phyloP scores from a whole-genome alignment of 1,140 invertebrate species.

The Euglossa dilemma region DNA sequence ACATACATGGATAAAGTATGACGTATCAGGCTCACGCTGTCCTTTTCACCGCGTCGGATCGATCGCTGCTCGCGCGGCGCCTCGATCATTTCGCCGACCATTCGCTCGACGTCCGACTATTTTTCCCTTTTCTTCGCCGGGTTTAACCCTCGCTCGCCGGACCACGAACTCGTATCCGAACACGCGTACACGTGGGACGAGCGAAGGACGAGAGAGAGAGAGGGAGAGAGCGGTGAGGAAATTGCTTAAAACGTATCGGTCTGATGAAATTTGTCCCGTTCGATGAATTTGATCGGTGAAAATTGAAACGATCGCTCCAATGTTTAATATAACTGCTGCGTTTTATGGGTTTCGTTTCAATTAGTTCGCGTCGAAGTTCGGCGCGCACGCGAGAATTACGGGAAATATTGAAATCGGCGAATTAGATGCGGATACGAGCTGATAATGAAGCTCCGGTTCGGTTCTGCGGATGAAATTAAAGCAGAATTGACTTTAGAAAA shows the following conservation, averaged over 20 bases:
- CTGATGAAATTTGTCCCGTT: neutral
- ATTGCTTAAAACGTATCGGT: neutral
- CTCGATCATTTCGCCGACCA: neutral
- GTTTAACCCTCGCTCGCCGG: neutral
- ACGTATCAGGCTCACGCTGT: neutral
- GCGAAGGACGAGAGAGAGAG: too few species aligned
- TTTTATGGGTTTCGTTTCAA: neutral
- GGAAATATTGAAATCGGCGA: neutral
- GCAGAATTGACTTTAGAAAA: neutral
- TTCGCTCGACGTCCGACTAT: neutral
- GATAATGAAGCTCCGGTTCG: too few species aligned
- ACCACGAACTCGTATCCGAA: too few species aligned
- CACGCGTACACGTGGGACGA: too few species aligned
- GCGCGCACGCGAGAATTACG: neutral
- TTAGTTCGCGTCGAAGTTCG: neutral
- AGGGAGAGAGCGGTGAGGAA: neutral
- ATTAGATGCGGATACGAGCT: neutral
- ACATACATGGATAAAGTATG: constrained; percentile 12
- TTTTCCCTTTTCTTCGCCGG: neutral
- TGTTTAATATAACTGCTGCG: neutral
- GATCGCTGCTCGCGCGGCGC: neutral
- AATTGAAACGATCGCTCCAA: neutral
- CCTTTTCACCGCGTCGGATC: neutral
- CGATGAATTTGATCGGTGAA: neutral
- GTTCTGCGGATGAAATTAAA: neutral